Base-by-base conservation (phyloP, 2,888 invertebrate species). In the Coelogynopora nodosa region DNA sequence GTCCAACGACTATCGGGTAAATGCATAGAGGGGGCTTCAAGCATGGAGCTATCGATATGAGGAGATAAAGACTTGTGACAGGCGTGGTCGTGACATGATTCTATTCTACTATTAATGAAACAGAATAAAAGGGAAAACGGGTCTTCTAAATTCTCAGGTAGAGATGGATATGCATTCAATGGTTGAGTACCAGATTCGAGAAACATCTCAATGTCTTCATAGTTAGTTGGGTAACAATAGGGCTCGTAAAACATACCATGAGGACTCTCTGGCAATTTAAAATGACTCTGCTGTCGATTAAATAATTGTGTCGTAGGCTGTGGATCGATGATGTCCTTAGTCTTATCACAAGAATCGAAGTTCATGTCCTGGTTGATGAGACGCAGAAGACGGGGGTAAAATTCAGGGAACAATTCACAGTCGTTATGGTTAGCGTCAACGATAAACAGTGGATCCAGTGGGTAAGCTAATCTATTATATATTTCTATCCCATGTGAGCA, bases 381-480 rank as follows among this genome's bases (percentile, higher is more conserved):
- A 92, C 96, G 95, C 93, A 96, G 96, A 93, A 98, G 95, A 92
- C 98, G 95, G 92, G 98, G 97, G 91, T 98, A 94, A 92, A 98
- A 99, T 93, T 97, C 97, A 91, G 96, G 95, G 93, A 97, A 98
- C 88, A 98, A 93, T 93, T 99, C 98, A 87, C 98, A 97, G 92
- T 98, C 98, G 93, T 98, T 98, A 93, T 98, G 98, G 26, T 98
- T 98, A 87, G 97, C 98, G 86, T 98, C 98, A 95, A 97, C 93
- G 13, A 94, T 96, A 98, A 98, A 98, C 89, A 99, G 94, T 18
- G 98, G 98, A 92, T 98, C 97, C 93, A 99, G 94, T 94, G 97
- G 98, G 94, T 98, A 94, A 27, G 97, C 97, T 93, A 98, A 98
- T 90, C 96, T 95, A 92, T 98, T 97, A 92, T 97, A 97, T 91